Percentiles rank a stretch among this genome's conserved stretches.
These are phyloP conservation scores for Cnemophilus loriae DNA, from an alignment of 2,113 vertebrate genomes.

Conservation along the genomic window DNA sequence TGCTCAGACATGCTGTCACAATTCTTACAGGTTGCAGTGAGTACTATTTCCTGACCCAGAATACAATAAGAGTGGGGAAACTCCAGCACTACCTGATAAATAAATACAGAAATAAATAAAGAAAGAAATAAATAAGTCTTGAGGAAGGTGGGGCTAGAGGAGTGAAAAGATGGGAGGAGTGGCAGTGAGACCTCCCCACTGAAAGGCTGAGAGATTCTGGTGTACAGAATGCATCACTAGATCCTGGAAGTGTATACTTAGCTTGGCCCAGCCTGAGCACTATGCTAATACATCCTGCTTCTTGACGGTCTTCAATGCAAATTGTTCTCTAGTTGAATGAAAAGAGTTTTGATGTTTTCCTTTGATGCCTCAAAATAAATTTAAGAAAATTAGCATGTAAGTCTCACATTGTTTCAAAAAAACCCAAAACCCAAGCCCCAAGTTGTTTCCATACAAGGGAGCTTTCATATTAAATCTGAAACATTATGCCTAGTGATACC, in stretches of 20 bases:
- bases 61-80: background rate
- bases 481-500: background rate
- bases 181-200: background rate
- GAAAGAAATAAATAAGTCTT: background rate
- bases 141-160: background rate
- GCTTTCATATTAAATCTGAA: background rate
- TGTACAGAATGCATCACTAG: background rate
- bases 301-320: background rate
- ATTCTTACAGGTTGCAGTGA: background rate
- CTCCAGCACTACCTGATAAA: fast-evolving
- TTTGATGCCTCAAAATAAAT: background rate
- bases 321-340: background rate
- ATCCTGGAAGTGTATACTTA: background rate
- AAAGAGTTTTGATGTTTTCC: background rate
- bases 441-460: background rate
- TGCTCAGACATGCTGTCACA: background rate
- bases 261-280: background rate
- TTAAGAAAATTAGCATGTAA: background rate
- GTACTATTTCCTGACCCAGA: background rate
- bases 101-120: background rate
- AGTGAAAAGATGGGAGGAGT: background rate
- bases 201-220: background rate
- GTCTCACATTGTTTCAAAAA: background rate
- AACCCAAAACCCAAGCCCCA: background rate
- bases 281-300: background rate